These are phyloP conservation scores for Enhydra lutris DNA, from an alignment of 2,113 vertebrate species.

Conservation along the genomic window DNA sequence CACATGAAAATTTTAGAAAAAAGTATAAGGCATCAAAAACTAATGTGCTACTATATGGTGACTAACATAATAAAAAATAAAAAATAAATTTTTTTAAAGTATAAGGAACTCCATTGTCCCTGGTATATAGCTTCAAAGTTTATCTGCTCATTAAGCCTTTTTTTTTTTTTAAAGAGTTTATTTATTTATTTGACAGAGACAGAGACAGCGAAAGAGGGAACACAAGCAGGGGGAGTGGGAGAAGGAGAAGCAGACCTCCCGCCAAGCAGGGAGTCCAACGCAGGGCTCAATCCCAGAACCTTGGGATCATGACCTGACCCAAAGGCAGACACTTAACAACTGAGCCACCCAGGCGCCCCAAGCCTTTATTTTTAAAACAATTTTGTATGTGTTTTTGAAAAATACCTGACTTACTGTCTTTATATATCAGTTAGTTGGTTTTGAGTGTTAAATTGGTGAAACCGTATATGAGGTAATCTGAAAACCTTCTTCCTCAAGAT, in stretches of 20 bases:
- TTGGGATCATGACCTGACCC: too few species aligned
- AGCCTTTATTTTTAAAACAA: slow-evolving; percentile 24
- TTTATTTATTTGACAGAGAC: too few species aligned
- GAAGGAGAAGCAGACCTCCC: too few species aligned
- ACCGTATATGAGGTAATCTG: background rate
- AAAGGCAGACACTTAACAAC: too few species aligned
- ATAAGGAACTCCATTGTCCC: background rate
- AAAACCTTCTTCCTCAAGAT: background rate
- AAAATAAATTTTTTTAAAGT: too few species aligned
- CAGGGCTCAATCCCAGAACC: too few species aligned
- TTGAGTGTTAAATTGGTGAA: background rate
- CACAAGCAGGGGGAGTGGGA: too few species aligned
- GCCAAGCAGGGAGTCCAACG: too few species aligned
- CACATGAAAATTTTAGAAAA: background rate
- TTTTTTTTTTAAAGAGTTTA: slow-evolving; percentile 26
- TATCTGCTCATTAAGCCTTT: background rate
- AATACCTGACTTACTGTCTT: background rate
- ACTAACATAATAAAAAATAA: too few species aligned
- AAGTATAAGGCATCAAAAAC: too few species aligned
- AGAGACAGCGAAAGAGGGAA: too few species aligned
- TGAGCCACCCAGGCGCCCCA: background rate
- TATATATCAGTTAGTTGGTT: background rate
- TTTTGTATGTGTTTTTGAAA: background rate
- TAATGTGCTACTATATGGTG: too few species aligned
- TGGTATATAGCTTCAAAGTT: background rate